Percentiles rank a stretch among this genome's conserved stretches.
These are phyloP conservation scores for Ypsolopha scabrella DNA, from an alignment of 2,888 invertebrate species.

Conservation along the genomic window DNA sequence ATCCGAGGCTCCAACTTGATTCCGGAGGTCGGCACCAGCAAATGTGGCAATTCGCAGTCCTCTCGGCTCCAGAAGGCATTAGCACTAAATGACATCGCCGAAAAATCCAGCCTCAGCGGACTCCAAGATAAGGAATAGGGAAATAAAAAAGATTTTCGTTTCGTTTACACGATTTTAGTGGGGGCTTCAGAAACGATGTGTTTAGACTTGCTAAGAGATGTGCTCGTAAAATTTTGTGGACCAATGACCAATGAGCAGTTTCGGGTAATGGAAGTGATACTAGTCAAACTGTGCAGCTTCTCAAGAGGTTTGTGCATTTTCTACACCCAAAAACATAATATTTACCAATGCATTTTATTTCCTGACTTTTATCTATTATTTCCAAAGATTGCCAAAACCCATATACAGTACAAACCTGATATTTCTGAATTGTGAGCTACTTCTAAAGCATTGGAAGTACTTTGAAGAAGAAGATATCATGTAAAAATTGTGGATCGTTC, in stretches of 20 bases:
- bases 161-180: slow-evolving; percentile 29
- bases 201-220: slow-evolving; percentile 1
- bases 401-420: neutral
- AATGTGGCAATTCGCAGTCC: slow-evolving; percentile 64
- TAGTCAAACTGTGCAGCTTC: neutral
- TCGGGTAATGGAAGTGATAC: neutral
- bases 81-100: slow-evolving; percentile 66
- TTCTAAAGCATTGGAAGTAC: neutral
- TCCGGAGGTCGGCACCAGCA: slow-evolving; percentile 35
- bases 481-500: slow-evolving; percentile 2
- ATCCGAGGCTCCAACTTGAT: neutral
- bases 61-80: slow-evolving; percentile 57
- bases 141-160: slow-evolving; percentile 44
- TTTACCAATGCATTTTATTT: too few species aligned
- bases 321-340: too few species aligned
- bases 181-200: slow-evolving; percentile 4
- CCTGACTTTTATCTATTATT: too few species aligned
- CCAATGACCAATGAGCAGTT: neutral
- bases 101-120: slow-evolving; percentile 45
- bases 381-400: too few species aligned
- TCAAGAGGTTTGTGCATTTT: too few species aligned
- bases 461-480: too few species aligned
- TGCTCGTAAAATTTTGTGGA: neutral
- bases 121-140: slow-evolving; percentile 46
- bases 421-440: slow-evolving; percentile 9